Percentiles rank a stretch among this genome's conserved stretches.
phyloP scores from a whole-genome alignment of 2,113 vertebrate species.

The Cricetomys ansorgei region DNA sequence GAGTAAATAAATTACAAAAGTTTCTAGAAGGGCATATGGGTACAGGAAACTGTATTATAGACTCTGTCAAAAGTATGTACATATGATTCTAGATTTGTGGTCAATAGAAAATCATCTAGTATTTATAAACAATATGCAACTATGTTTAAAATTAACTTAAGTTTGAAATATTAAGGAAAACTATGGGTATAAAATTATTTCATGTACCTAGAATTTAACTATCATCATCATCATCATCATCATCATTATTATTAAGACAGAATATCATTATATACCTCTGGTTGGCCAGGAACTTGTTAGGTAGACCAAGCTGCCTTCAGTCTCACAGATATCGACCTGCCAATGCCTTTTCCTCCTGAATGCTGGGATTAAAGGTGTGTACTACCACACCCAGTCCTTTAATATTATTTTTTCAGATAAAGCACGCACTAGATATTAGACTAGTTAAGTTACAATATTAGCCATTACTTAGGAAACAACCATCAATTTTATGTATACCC shows the following conservation, averaged over 20 bases:
- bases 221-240: not conserved
- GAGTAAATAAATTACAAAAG: not conserved
- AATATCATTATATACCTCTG: not conserved
- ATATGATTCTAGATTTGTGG: not conserved
- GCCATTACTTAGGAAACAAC: constrained; percentile 9
- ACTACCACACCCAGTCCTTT: not conserved
- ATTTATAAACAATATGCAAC: not conserved
- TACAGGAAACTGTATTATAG: not conserved
- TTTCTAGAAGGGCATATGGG: not conserved
- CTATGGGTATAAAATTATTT: constrained; percentile 22
- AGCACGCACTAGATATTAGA: not conserved
- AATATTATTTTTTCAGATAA: not conserved
- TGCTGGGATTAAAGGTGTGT: not conserved
- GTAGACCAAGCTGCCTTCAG: not conserved
- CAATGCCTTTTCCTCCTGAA: not conserved
- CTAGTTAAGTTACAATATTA: not conserved
- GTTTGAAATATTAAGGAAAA: not conserved
- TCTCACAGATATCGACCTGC: not conserved
- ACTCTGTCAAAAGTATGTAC: not conserved
- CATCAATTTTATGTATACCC: not conserved
- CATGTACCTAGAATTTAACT: not conserved
- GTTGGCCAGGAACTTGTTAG: not conserved
- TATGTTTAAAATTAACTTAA: not conserved
- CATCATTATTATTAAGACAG: not conserved
- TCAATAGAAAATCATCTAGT: constrained; percentile 6